Evolutionary conservation across 2,797 vertebrate genomes (phyloP), one percentile per base, ranked within the genome.

Genomic region (Sebastiscus albofasciatus): DNA sequence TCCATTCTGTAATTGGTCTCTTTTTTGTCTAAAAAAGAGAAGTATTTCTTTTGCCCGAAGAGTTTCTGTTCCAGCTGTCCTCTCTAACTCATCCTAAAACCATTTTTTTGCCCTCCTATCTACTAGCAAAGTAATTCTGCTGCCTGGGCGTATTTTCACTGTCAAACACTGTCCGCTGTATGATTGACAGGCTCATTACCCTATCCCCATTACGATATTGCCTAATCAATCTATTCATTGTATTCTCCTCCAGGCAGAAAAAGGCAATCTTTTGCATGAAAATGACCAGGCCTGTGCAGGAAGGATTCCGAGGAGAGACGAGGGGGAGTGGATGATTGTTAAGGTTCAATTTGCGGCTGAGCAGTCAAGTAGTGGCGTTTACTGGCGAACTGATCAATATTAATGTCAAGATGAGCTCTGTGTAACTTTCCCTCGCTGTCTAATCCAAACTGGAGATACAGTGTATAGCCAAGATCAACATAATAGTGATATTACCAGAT

Each of bases 121-220:
- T 58, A 46, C 61, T 31, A 67, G 64, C 66, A 62, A 82, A 83
- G 56, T 72, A 71, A 84, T 90, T 86, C 76, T 73, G 77, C 87
- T 83, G 80, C 75, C 54, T 70, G 66, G 72, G 70, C 72, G 62
- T 83, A 77, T 87, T 91, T 83, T 83, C 72, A 72, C 73, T 79
- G 83, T 83, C 76, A 86, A 80, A 84, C 66, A 79, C 65, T 86
- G 85, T 75, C 86, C 60, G 34, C 78, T 62, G 56, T 74, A 69
- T 94, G 94, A 95, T 55, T 94, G 95, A 87, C 93, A 94, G 90
- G 75, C 91, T 93, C 93, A 95, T 96, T 95, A 94, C 89, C 81
- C 86, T 88, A 91, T 93, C 89, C 85, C 92, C 87, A 95, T 96
- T 95, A 93, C 60, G 77, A 89, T 93, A 96, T 93, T 95, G 90